A percentile compares a stretch with the other conserved stretches of the same genome.
phyloP scores from a whole-genome alignment of 1,140 invertebrate genomes.

The Drosophila lowei region DNA sequence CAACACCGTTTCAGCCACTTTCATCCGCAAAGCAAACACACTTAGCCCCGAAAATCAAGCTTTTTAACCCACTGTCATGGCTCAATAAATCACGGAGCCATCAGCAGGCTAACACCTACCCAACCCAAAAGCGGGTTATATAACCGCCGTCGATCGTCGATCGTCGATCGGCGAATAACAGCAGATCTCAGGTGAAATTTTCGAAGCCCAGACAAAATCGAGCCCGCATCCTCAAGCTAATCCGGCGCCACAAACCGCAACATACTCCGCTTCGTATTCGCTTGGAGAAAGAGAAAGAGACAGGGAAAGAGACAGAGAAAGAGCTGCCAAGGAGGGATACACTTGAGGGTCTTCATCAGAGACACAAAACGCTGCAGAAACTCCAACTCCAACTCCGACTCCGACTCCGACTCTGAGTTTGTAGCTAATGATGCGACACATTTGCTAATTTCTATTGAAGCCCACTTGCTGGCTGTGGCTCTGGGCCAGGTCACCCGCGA shows the following conservation, averaged over 20 bases:
- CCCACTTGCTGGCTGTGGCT: constrained; percentile 57
- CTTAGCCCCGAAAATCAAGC: constrained; percentile 58
- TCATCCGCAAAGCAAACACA: constrained; percentile 66
- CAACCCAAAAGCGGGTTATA: constrained; percentile 61
- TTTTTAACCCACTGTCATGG: constrained; percentile 70
- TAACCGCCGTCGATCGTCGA: not conserved
- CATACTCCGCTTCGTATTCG: too few species aligned
- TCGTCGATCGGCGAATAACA: not conserved
- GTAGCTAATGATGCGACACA: constrained; percentile 81
- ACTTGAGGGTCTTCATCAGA: constrained; percentile 74
- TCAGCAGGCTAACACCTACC: constrained; percentile 72
- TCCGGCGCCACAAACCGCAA: constrained; percentile 76
- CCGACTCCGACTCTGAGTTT: constrained; percentile 39
- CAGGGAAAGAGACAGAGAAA: constrained; percentile 15
- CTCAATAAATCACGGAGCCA: constrained; percentile 72
- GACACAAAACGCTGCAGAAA: constrained; percentile 37
- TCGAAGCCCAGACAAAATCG: constrained; percentile 36
- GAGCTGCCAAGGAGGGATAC: constrained; percentile 18
- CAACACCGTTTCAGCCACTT: constrained; percentile 46
- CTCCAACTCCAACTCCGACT: not conserved
- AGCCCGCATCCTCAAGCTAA: constrained; percentile 78
- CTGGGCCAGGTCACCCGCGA: constrained; percentile 57
- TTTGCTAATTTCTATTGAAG: constrained; percentile 81
- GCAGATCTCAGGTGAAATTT: constrained; percentile 50
- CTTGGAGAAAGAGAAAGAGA: constrained; percentile 24